These are phyloP conservation scores for Pachycephus smyrnensis DNA, from an alignment of 2,888 invertebrate genomes.

Conservation along the genomic window DNA sequence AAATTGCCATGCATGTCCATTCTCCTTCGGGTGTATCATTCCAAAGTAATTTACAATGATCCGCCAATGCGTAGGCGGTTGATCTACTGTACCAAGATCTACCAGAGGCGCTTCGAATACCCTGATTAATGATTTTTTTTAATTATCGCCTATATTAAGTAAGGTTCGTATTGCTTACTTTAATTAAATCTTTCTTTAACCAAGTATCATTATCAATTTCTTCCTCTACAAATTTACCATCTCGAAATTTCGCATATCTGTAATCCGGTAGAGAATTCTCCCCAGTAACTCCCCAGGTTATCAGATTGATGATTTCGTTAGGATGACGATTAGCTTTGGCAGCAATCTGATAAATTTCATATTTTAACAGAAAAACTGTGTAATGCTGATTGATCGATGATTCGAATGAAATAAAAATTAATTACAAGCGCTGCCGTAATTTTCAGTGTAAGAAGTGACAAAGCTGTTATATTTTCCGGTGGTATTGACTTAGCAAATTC, in stretches of 20 bases:
- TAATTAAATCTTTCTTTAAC: conserved; percentile 28
- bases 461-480: conserved; percentile 32
- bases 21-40: conserved; percentile 32
- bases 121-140: conserved; percentile 15
- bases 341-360: conserved; percentile 31
- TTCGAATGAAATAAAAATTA: not conserved
- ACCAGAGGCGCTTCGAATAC: not conserved
- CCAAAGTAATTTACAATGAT: conserved; percentile 38
- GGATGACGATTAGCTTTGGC: conserved; percentile 20
- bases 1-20: conserved; percentile 40
- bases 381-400: not conserved
- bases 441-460: conserved; percentile 28
- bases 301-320: conserved; percentile 37
- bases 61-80: conserved; percentile 27
- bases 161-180: conserved; percentile 17
- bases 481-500: conserved; percentile 34
- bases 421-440: conserved; percentile 27
- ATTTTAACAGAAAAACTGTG: not conserved
- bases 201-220: conserved; percentile 22
- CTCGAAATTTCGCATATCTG: conserved; percentile 27
- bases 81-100: conserved; percentile 19
- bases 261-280: conserved; percentile 30
- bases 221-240: conserved; percentile 16
- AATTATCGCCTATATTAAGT: not conserved
- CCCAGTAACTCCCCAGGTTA: conserved; percentile 38